phyloP scores from a whole-genome alignment of 2,797 vertebrate genomes.

The Pterois miles region DNA sequence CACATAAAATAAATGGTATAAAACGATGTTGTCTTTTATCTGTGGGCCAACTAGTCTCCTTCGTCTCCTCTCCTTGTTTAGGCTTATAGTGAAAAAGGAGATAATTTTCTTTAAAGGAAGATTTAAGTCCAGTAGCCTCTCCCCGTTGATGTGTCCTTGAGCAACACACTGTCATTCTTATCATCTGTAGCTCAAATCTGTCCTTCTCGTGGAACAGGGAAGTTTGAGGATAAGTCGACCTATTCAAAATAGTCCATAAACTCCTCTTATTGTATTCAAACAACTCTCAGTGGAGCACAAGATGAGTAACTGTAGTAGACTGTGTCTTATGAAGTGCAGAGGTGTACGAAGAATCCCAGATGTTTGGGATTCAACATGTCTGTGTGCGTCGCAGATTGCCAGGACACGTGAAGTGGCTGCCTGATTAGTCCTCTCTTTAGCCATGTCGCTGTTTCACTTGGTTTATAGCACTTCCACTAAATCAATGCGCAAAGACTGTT shows the following conservation, averaged over 20 bases:
- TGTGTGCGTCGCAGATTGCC: slow-evolving; percentile 16
- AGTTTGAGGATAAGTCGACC: background rate
- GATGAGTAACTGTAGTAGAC: background rate
- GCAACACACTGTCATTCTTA: background rate
- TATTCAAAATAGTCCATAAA: slow-evolving; percentile 11
- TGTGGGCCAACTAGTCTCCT: background rate
- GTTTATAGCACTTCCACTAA: slow-evolving; percentile 64
- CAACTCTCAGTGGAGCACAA: background rate
- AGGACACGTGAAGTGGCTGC: slow-evolving; percentile 32
- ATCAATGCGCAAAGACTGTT: slow-evolving; percentile 70
- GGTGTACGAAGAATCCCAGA: slow-evolving; percentile 23
- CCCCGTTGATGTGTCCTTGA: slow-evolving; percentile 20
- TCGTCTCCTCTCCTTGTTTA: background rate
- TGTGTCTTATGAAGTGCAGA: background rate
- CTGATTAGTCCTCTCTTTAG: slow-evolving; percentile 48
- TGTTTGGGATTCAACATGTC: slow-evolving; percentile 19
- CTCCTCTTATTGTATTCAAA: background rate
- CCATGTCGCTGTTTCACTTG: slow-evolving; percentile 23
- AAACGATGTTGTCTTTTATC: background rate
- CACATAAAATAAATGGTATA: background rate
- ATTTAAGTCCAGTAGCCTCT: background rate
- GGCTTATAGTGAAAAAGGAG: background rate
- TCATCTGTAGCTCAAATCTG: background rate
- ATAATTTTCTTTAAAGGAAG: background rate
- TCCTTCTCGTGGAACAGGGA: background rate